Evolutionary conservation across 2,888 invertebrate genomes (phyloP), one percentile per base, ranked within the genome.

Genomic region (Lagria hirta): DNA sequence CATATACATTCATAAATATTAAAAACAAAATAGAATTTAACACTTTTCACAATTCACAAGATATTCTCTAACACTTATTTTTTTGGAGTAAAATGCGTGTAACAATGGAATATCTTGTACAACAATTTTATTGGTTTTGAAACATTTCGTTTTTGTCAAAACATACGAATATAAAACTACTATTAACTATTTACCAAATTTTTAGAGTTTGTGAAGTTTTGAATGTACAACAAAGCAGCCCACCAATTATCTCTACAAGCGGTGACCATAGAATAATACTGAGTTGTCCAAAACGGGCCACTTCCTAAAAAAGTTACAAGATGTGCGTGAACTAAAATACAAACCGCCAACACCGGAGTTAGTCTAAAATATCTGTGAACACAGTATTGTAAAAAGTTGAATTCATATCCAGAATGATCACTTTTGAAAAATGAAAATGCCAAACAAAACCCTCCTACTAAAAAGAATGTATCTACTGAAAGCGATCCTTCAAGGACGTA

Each of bases 381-480:
- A 22, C 42, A 45, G 13, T 42, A 48, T 4, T 70, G 26, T 41
- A 65, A 44, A 10, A 69, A 37, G 32, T 70, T 69, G 7, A 70
- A 59, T 2, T 36, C 46, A n/a, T 53, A 55, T 2, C 59, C 57
- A 11, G 54, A 62, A 22, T 59, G 52, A 43, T 56, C 58, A 27
- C 61, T 55, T 46, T 61, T 65, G 3, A 70, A 30, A 27, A 68
- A 60, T 2, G 63, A 20, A 37, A 74, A 75, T 1, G 77, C 72
- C 41, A 74, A 75, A 1, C 82, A 62, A 23, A 81, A 61, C 1
- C 82, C 81, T 51, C 79, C 79, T 54, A 82, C 64, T 18, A 78
- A 65, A 57, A 82, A 79, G 63, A 82, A 82, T 0, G 81, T 78
- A 38, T 82, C 82, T 1, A 82, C 82, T 1, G 78, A 74, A 3